phyloP scores from a whole-genome alignment of 2,888 invertebrate genomes.

The Agrochola circellaris region DNA sequence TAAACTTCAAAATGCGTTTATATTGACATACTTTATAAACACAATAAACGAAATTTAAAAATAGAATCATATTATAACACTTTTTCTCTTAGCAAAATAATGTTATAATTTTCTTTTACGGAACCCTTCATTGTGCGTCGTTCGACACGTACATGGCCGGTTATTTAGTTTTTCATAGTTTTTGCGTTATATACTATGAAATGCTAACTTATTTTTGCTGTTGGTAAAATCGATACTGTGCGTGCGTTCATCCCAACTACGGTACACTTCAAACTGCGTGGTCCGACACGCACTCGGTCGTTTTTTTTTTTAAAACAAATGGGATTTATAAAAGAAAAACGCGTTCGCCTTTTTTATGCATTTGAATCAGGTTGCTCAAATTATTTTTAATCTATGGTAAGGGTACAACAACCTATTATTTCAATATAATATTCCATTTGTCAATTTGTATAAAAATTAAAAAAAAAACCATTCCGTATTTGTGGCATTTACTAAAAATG shows the following conservation, averaged over 20 bases:
- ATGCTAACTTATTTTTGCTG: not conserved
- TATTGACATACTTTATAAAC: too few species aligned
- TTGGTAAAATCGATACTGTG: not conserved
- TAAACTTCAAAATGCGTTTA: too few species aligned
- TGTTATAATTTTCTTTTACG: too few species aligned
- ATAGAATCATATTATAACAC: too few species aligned
- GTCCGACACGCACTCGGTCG: too few species aligned
- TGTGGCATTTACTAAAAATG: conserved; percentile 77
- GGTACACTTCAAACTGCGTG: not conserved
- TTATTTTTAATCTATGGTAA: conserved; percentile 34
- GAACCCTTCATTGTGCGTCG: too few species aligned
- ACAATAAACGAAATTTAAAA: too few species aligned
- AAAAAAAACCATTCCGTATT: conserved; percentile 43
- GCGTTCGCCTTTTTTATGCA: not conserved
- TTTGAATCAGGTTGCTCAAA: not conserved
- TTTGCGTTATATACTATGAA: not conserved
- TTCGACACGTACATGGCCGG: too few species aligned
- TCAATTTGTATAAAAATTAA: conserved; percentile 19
- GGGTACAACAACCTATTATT: conserved; percentile 21
- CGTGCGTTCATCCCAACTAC: not conserved
- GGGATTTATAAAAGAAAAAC: too few species aligned
- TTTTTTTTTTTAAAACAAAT: not conserved
- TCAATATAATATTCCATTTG: not conserved
- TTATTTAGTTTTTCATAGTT: not conserved
- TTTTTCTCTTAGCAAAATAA: too few species aligned